Percentiles rank a stretch among this genome's conserved stretches.
Evolutionary conservation across 1,140 invertebrate species (phyloP).

Genomic region (Eriosoma lanigerum): DNA sequence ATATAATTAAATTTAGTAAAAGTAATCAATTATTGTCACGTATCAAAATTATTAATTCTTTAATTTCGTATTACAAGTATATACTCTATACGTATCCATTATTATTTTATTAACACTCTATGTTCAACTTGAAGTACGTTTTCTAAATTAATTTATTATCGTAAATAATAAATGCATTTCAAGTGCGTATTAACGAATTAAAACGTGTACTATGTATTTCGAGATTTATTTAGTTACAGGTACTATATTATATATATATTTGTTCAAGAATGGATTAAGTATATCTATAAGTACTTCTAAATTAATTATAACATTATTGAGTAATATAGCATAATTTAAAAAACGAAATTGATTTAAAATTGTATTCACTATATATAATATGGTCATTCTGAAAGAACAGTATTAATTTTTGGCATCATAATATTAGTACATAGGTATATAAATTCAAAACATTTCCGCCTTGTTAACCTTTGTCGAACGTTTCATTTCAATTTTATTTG

Average conservation of each 20-base stretch:
- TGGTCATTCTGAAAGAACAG: neutral
- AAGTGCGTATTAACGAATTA: no score
- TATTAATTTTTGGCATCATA: no score
- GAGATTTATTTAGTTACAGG: no score
- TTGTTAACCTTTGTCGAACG: neutral
- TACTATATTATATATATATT: no score
- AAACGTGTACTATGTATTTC: no score
- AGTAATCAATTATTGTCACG: neutral
- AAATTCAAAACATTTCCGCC: neutral
- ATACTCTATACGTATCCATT: neutral
- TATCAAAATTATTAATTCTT: neutral
- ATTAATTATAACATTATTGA: no score
- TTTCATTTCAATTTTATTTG: neutral
- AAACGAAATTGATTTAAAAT: no score
- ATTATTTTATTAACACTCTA: neutral
- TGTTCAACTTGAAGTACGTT: neutral
- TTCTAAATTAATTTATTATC: conserved; percentile 1
- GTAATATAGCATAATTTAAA: no score
- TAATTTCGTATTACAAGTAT: conserved; percentile 16
- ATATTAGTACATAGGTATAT: neutral
- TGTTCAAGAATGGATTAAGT: no score
- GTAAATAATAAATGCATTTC: no score
- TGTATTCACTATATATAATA: no score
- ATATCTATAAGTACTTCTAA: no score
- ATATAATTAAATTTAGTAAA: neutral